Conservation (phyloP, 1,140 invertebrate species). For the Pachyrhynchus sulphureomaculatus region DNA sequence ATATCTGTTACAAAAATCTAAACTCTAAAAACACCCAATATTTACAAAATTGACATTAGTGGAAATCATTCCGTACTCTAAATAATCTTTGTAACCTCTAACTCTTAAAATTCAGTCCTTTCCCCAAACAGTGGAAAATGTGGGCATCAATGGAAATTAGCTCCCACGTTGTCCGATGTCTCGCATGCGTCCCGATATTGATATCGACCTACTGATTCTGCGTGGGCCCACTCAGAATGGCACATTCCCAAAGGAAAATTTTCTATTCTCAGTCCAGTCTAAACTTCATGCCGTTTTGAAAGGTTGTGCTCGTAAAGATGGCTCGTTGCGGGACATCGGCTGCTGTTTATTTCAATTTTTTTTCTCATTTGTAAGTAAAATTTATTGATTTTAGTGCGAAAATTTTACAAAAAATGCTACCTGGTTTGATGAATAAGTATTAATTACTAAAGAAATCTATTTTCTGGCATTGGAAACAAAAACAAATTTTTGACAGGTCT, state of each 20-base stretch:
- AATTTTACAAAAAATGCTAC: no score
- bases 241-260: not conserved
- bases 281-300: conserved; percentile 33
- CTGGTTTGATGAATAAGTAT: no score
- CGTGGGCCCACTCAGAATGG: conserved; percentile 33
- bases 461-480: no score
- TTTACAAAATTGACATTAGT: no score
- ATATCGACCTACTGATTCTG: conserved; percentile 26
- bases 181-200: conserved; percentile 39
- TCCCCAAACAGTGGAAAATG: not conserved
- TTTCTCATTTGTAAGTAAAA: conserved; percentile 40
- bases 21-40: not conserved
- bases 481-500: no score
- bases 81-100: not conserved
- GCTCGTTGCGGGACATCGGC: conserved; percentile 14
- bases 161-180: conserved; percentile 30
- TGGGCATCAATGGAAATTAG: conserved; percentile 32
- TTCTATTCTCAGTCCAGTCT: conserved; percentile 21
- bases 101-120: not conserved
- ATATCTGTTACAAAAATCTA: not conserved
- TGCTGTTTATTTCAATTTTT: conserved; percentile 38
- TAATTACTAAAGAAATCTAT: no score
- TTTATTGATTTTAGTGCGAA: not conserved
- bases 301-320: conserved; percentile 32
- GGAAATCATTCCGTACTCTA: no score